phyloP scores from a whole-genome alignment of 2,888 invertebrate species.

The Eupithecia dodoneata region DNA sequence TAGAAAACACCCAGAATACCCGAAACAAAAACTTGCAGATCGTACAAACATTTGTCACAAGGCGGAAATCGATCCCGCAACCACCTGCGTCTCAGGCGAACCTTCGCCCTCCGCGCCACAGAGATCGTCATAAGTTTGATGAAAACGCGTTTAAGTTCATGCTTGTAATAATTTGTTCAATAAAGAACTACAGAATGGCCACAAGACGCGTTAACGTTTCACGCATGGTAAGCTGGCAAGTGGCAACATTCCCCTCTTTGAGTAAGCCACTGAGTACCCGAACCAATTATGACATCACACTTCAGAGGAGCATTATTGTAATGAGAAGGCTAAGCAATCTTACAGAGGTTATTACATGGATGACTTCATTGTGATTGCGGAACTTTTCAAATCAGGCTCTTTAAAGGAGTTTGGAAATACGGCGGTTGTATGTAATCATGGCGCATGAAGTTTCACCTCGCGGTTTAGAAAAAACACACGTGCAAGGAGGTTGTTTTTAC shows the following conservation, averaged over 20 bases:
- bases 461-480: not conserved
- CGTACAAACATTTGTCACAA: too few species aligned
- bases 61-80: too few species aligned
- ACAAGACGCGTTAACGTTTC: not conserved
- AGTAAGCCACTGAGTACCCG: not conserved
- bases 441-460: not conserved
- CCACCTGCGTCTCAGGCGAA: too few species aligned
- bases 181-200: not conserved
- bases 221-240: too few species aligned
- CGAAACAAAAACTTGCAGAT: too few species aligned
- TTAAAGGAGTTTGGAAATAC: conserved; percentile 3
- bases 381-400: conserved; percentile 26
- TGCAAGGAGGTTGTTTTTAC: not conserved
- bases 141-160: too few species aligned
- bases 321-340: conserved; percentile 19
- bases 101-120: too few species aligned
- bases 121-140: too few species aligned
- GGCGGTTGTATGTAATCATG: not conserved
- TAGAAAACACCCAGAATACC: too few species aligned
- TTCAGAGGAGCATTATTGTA: conserved; percentile 1
- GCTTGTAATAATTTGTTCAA: not conserved
- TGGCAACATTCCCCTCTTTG: not conserved
- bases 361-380: conserved; percentile 27
- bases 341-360: conserved; percentile 23
- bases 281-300: conserved; percentile 28